Conservation (phyloP, 2,888 invertebrate genomes). For the Crossocerus cetratus region DNA sequence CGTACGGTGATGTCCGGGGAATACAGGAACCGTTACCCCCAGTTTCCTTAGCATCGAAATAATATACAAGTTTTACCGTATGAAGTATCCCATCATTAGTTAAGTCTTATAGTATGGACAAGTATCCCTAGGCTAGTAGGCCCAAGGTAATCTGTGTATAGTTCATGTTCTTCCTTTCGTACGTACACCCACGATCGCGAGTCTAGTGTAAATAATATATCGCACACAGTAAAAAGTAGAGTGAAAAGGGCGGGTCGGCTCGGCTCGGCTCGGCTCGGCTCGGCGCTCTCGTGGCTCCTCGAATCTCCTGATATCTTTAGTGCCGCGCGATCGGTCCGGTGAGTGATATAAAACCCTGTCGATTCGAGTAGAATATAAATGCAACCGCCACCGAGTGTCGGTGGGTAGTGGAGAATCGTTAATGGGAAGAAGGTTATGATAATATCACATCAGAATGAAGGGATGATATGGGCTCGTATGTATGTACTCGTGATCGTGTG, state of each 20-base stretch:
- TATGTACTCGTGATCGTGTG: conserved; percentile 52
- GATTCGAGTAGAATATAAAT: conserved; percentile 31
- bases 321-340: too few relatives aligned
- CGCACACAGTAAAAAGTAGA: too few relatives aligned
- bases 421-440: conserved; percentile 21
- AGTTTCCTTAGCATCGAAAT: conserved; percentile 69
- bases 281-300: too few relatives aligned
- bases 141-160: conserved; percentile 66
- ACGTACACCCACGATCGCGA: conserved; percentile 38
- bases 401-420: background rate
- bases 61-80: conserved; percentile 72
- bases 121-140: conserved; percentile 73
- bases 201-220: conserved; percentile 3
- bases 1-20: conserved; percentile 69
- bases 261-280: too few relatives aligned
- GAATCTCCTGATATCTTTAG: too few relatives aligned
- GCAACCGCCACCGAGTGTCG: conserved; percentile 17
- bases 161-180: conserved; percentile 61
- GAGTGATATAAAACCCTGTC: background rate
- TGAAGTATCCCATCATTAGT: conserved; percentile 74
- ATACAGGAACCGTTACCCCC: conserved; percentile 72
- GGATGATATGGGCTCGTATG: conserved; percentile 10
- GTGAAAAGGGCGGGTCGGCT: too few relatives aligned
- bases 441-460: background rate
- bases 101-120: conserved; percentile 77